Evolutionary conservation across 1,140 invertebrate species (phyloP), one percentile per base, ranked within the genome.

Genomic region (Aricia agestis): DNA sequence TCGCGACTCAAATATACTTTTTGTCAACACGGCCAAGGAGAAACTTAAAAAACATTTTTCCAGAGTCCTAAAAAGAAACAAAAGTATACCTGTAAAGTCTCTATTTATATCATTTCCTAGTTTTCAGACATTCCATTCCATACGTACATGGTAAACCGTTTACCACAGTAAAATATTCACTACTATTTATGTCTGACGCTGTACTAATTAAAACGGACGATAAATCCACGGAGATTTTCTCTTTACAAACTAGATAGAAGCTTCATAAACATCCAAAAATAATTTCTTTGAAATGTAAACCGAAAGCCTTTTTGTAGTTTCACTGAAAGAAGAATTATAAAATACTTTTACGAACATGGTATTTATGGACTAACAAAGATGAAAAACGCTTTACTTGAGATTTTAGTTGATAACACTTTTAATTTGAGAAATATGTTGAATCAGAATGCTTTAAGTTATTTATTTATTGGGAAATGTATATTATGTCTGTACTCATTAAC

Each of bases 231-330:
- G 70, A 74, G 70, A 57, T 69, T 74, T 74, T 65, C 11, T 11
- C 59, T 68, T 71, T 69, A 71, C 58, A 71, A 74, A 69, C 67
- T 71, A 69, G 67, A 71, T 71, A 61, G 72, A 74, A 72, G 67
- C 57, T 42, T 59, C 32, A 59, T 69, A 69, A 69, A 69, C 59
- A 61, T 41, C 36, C 66, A 10, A 19, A 32, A 36, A 36, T 69
- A 36, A 69, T 59, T 59, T 41, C 25, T 61, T 36, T 61, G 58
- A 18, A 69, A 59, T 32, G 15, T 63, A 63, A 0, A 63, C 17
- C 10, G 18, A 59, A 59, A 63, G 59, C 59, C 18, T 63, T 63
- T 63, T 63, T 63, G 59, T 11, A 63, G 18, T 63, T 63, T 63
- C 18, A 63, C 9, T 4, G 18, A 63, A 11, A 11, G 17, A 63